phyloP scores from a whole-genome alignment of 2,888 invertebrate genomes.

The Platynereis dumerilii region DNA sequence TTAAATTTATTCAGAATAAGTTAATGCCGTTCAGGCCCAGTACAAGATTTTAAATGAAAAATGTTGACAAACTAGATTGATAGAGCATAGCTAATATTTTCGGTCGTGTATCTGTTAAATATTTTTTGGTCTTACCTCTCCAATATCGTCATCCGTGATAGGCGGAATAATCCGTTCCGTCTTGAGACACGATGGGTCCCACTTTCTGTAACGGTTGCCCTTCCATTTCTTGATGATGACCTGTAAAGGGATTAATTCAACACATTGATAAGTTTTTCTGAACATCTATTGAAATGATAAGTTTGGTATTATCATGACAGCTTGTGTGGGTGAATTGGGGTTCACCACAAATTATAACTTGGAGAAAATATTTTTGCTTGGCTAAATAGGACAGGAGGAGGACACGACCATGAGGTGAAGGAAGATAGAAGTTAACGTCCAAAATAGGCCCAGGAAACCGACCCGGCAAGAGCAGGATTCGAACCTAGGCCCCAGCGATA shows the following conservation, averaged over 20 bases:
- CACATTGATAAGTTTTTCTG: background rate
- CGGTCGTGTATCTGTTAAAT: no score
- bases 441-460: no score
- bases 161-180: conserved; percentile 57
- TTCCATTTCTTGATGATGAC: conserved; percentile 70
- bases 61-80: no score
- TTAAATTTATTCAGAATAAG: background rate
- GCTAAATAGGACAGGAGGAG: no score
- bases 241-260: conserved; percentile 36
- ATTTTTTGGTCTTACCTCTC: conserved; percentile 22
- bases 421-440: no score
- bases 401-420: no score
- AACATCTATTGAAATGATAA: background rate
- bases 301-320: background rate
- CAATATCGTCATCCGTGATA: conserved; percentile 43
- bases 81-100: no score
- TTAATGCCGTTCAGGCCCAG: no score
- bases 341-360: background rate
- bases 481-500: no score
- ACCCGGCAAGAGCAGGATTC: no score
- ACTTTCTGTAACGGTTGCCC: conserved; percentile 77
- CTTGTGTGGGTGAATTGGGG: background rate
- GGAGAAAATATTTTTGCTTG: no score
- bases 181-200: conserved; percentile 63
- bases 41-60: conserved; percentile 20